Evolutionary conservation across 2,888 invertebrate species (phyloP), one percentile per base, ranked within the genome.

Genomic region (Thyatira batis): DNA sequence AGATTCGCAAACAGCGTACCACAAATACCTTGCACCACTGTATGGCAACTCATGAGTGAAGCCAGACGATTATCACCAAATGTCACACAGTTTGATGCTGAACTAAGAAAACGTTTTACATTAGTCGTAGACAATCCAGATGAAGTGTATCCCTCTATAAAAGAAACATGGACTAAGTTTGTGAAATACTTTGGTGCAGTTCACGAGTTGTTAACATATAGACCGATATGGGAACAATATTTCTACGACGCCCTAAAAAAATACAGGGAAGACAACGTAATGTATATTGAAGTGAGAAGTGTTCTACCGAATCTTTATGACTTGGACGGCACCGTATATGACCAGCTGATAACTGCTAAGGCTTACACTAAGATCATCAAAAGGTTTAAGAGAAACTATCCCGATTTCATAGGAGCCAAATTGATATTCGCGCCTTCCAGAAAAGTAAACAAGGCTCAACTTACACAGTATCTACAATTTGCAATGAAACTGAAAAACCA

Each of bases 281-380:
- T 95, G 80, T 96, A 96, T 61, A 71, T 95, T 20, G 96, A 96
- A 81, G 84, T 96, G 1, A 88, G 96, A 50, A 92, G 94, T n/a
- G 80, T 93, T 0, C 76, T 96, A 23, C 94, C 95, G 0, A 71
- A 84, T 67, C 81, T 95, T 0, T 96, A 96, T 64, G 95, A 95
- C 59, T 73, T 96, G 39, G 92, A 96, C 50, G 95, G 95, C 0
- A 93, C 90, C 0, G 60, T 67, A 0, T 94, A 94, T 58, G 87
- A 87, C 0, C 78, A 87, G 0, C n/a, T 92, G 1, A 92, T 95
- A 49, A 93, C 94, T 0, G 93, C 94, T 0, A 87, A 87, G 57
- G 82, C 94, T 6, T 95, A 94, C 60, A 92, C 93, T 58, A 89
- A 93, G 58, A 84, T 92, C 0, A 84, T 94, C 11, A 87, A 93